phyloP scores from a whole-genome alignment of 2,888 invertebrate genomes.

The Drosophila anomelani region DNA sequence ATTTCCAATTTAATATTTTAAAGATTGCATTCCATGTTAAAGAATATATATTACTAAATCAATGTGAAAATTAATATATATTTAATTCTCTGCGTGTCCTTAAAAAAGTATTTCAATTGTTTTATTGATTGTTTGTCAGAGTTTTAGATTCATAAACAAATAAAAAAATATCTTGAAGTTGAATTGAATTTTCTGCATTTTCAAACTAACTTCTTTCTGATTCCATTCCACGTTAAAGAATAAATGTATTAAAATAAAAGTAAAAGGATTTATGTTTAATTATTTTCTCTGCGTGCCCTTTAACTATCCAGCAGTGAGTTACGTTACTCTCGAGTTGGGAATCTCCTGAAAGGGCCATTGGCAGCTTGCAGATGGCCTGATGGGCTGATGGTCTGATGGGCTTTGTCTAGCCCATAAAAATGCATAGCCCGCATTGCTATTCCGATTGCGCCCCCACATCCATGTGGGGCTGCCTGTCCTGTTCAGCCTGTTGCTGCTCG shows the following conservation, averaged over 20 bases:
- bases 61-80: too few relatives aligned
- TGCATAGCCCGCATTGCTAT: conserved; percentile 63
- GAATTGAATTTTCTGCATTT: not conserved
- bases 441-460: conserved; percentile 49
- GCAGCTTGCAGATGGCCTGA: conserved; percentile 50
- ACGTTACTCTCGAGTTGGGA: conserved; percentile 6
- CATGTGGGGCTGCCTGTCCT: conserved; percentile 23
- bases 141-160: too few relatives aligned
- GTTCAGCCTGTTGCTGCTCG: conserved; percentile 71
- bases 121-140: too few relatives aligned
- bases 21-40: too few relatives aligned
- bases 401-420: conserved; percentile 59
- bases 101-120: too few relatives aligned
- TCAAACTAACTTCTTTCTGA: not conserved
- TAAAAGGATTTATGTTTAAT: too few relatives aligned
- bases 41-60: too few relatives aligned
- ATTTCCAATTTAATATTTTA: too few relatives aligned
- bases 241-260: not conserved
- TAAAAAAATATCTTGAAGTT: too few relatives aligned
- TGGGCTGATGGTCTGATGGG: conserved; percentile 36
- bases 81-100: too few relatives aligned
- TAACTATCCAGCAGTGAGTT: not conserved
- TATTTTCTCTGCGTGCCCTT: conserved; percentile 1
- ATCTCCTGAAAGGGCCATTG: conserved; percentile 17
- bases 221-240: rapidly evolving